phyloP scores from a whole-genome alignment of 2,888 invertebrate species.

The Drosophila pseudotakahashii region DNA sequence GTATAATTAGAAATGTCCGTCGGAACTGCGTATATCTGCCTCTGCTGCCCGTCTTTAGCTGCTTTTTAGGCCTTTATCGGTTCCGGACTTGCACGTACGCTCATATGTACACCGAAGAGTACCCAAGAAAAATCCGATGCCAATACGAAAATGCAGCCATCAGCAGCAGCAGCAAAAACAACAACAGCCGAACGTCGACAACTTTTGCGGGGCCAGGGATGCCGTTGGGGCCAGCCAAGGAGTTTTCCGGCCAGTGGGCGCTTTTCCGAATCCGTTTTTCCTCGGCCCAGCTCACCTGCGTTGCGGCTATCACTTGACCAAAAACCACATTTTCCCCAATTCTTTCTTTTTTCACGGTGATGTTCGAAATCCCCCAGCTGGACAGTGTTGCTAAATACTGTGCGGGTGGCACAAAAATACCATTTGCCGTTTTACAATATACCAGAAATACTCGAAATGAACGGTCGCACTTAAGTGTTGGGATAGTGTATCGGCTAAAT shows the following conservation, averaged over 20 bases:
- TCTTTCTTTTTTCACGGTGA: slow-evolving; percentile 39
- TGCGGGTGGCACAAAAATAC: too few relatives aligned
- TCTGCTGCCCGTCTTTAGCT: slow-evolving; percentile 10
- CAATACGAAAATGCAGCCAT: slow-evolving; percentile 60
- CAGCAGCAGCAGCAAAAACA: slow-evolving; percentile 55
- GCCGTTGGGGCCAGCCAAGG: slow-evolving; percentile 26
- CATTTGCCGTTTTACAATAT: too few relatives aligned
- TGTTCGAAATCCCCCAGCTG: too few relatives aligned
- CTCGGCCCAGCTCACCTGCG: slow-evolving; percentile 25
- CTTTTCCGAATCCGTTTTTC: slow-evolving; percentile 33
- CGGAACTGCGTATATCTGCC: slow-evolving; percentile 40
- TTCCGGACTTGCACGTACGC: slow-evolving; percentile 60
- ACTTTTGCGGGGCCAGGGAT: slow-evolving; percentile 30
- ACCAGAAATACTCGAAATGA: too few relatives aligned
- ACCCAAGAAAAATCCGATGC: slow-evolving; percentile 32
- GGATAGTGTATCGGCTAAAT: too few relatives aligned
- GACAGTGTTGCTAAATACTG: too few relatives aligned
- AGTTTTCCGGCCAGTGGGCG: slow-evolving; percentile 43
- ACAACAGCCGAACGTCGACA: slow-evolving; percentile 40
- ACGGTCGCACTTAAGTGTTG: too few relatives aligned
- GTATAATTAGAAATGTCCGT: slow-evolving; percentile 71
- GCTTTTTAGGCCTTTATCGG: slow-evolving; percentile 30
- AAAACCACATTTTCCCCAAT: slow-evolving; percentile 63
- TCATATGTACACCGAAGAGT: slow-evolving; percentile 26
- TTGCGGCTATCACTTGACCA: slow-evolving; percentile 42